Base-by-base conservation (phyloP, 2,113 vertebrate genomes). In the Gasterosteus nipponicus region DNA sequence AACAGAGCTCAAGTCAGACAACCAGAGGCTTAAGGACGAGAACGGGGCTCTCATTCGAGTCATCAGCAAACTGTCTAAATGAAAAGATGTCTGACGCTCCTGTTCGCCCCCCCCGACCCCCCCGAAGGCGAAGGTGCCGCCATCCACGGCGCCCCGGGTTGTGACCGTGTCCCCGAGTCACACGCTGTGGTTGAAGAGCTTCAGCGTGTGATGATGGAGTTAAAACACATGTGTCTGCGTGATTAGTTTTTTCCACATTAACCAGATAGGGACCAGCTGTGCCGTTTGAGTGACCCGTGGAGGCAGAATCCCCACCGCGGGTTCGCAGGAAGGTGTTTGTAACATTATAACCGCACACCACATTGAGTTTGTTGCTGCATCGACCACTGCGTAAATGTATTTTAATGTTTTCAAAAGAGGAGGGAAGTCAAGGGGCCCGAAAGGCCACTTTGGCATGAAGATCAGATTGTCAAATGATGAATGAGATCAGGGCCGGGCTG, bases 41-140 rank as follows among this genome's bases (percentile, higher is more conserved):
- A 99, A 99, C 0, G 97, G 97, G 51, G 97, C 98, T 69, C 95
- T 99, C 88, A 99, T 99, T 89, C 92, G 98, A 87, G 97, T 99
- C 92, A 99, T 99, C 95, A 98, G 97, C 95, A 99, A 99, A 91
- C 94, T 99, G 80, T 99, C 98, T 85, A 99, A 99, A 88, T 99
- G 95, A 96, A 76, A 70, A 63, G 47, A 71, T 35, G 42, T 71
- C 54, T 65, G 39, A 60, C 65, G 64, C 54, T 73, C 56, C 57
- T 63, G 54, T 39, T 69, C 58, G 29, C 65, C 46, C 10, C 8
- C 59, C 49, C 68, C 47, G 10, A 60, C 22, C n/a, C 51, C 42
- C 54, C 42, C 22, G 49, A 83, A 31, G 70, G 39, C 42, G 39
- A 33, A 42, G 39, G 47, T 75, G 62, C 53, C 39, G 61, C 49